Evolutionary conservation across 2,888 invertebrate species (phyloP).

Genomic region (Machimus atricapillus): DNA sequence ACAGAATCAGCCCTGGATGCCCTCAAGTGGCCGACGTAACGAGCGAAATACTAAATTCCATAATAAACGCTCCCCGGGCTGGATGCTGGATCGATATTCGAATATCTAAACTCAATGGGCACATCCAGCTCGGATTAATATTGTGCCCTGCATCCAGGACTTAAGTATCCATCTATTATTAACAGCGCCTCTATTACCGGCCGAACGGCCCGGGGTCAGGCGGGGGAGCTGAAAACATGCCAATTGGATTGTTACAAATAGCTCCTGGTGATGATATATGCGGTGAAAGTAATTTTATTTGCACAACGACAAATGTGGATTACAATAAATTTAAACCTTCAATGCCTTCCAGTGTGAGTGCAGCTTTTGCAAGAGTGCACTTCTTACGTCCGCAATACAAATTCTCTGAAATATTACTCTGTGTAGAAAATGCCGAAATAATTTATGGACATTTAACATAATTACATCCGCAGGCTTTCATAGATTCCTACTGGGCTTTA

Average conservation of each 20-base stretch:
- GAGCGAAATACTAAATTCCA: constrained; percentile 18
- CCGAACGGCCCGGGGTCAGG: neutral
- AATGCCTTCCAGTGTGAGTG: neutral
- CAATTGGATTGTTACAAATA: neutral
- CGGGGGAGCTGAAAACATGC: neutral
- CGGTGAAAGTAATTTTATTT: neutral
- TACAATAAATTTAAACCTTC: neutral
- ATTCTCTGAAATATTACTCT: neutral
- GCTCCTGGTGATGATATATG: neutral
- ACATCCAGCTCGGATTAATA: constrained; percentile 23
- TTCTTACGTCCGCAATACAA: neutral
- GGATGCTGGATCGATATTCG: constrained; percentile 27
- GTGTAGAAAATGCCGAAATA: neutral
- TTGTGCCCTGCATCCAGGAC: neutral
- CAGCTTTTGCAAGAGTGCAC: neutral
- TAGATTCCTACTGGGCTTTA: neutral
- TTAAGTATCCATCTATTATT: constrained; percentile 29
- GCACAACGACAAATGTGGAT: neutral
- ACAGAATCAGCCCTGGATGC: constrained; percentile 10
- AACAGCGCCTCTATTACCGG: neutral
- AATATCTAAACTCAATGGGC: constrained; percentile 4
- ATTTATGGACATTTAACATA: neutral
- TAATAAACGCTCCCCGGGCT: constrained; percentile 22
- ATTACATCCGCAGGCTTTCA: neutral
- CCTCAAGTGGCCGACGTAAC: neutral